These are phyloP conservation scores for Delphinus delphis DNA, from an alignment of 2,113 vertebrate species.

Conservation along the genomic window DNA sequence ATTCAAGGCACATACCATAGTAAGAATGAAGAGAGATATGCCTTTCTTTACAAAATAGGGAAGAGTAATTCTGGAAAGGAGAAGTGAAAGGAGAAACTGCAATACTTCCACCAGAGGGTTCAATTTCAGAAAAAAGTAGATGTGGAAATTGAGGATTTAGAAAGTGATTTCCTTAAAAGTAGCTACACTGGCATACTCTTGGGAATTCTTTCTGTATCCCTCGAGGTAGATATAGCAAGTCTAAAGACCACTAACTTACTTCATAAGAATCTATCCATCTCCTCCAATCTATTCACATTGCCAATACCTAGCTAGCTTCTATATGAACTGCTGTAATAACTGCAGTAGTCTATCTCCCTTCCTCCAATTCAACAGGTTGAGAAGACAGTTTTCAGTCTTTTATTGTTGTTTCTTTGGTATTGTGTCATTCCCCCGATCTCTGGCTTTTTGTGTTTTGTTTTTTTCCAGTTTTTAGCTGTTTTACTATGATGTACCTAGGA, in stretches of 20 bases:
- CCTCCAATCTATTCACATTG: background rate
- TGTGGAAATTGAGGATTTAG: background rate
- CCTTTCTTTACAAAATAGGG: background rate
- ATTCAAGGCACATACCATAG: background rate
- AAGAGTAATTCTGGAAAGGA: background rate
- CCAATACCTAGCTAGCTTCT: too few relatives aligned
- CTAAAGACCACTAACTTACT: background rate
- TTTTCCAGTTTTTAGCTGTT: background rate
- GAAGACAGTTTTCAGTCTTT: background rate
- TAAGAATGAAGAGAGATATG: background rate
- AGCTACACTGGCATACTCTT: background rate
- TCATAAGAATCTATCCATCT: background rate
- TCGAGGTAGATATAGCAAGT: background rate
- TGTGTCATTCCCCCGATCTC: background rate
- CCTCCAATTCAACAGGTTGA: background rate
- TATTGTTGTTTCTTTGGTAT: background rate
- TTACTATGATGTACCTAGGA: background rate
- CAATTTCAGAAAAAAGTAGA: background rate
- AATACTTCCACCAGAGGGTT: background rate
- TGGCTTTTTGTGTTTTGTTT: background rate
- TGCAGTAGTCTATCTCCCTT: background rate
- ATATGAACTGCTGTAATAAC: background rate
- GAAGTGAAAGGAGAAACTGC: background rate
- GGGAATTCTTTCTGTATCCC: background rate
- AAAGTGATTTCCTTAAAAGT: background rate